A percentile compares a stretch with the other conserved stretches of the same genome.
phyloP scores from a whole-genome alignment of 1,140 invertebrate genomes.

The Drosophila subpulchrella region DNA sequence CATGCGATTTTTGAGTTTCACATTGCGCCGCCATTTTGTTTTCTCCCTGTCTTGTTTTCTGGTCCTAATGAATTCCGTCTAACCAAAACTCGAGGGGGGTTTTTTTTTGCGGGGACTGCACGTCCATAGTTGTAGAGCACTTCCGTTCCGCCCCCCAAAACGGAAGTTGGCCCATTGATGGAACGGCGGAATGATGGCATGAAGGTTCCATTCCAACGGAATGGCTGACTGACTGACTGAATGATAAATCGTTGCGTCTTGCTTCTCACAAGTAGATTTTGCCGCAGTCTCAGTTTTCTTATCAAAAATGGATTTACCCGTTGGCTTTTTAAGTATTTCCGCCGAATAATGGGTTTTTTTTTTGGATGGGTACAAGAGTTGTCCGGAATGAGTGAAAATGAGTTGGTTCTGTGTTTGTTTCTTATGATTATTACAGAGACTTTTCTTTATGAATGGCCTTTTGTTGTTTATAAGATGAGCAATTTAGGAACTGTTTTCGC shows the following conservation, averaged over 20 bases:
- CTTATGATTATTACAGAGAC: background rate
- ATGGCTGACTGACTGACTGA: constrained; percentile 18
- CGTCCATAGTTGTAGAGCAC: constrained; percentile 17
- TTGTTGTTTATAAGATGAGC: background rate
- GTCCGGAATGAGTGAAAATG: constrained; percentile 4
- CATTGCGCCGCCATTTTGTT: constrained; percentile 60
- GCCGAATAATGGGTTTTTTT: constrained; percentile 54
- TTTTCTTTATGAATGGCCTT: background rate
- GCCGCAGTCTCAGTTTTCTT: constrained; percentile 34
- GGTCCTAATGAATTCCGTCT: constrained; percentile 66
- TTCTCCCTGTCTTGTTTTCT: constrained; percentile 43
- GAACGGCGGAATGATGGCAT: constrained; percentile 32
- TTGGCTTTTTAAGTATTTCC: constrained; percentile 59
- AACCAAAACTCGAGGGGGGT: constrained; percentile 23
- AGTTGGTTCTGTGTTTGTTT: too few relatives aligned
- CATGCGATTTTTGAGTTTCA: constrained; percentile 73
- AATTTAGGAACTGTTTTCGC: background rate
- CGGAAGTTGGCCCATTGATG: constrained; percentile 47
- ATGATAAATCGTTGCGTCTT: constrained; percentile 62
- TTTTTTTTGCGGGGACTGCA: background rate
- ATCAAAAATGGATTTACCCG: constrained; percentile 16
- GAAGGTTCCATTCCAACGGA: constrained; percentile 15
- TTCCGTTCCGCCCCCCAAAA: constrained; percentile 40
- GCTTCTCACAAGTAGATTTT: constrained; percentile 44
- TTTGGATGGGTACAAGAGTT: background rate